These are phyloP conservation scores for Zygogramma bicolorata DNA, from an alignment of 2,888 invertebrate genomes.

Conservation along the genomic window DNA sequence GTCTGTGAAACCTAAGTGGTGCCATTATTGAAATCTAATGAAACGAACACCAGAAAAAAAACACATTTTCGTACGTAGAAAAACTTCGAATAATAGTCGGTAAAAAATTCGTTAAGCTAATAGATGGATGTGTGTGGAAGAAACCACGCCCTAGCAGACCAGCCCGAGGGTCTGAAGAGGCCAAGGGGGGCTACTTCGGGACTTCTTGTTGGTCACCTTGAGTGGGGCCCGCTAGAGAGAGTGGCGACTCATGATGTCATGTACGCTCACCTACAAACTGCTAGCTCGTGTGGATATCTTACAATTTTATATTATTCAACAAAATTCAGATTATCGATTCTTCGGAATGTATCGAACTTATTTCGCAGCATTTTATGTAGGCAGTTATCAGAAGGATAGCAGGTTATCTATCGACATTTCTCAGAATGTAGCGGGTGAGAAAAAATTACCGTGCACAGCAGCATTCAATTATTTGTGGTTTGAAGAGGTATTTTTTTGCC, in stretches of 20 bases:
- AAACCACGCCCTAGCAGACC: constrained; percentile 46
- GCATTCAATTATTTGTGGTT: too few species aligned
- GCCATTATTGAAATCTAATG: not conserved
- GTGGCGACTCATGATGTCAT: constrained; percentile 46
- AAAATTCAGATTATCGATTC: not conserved
- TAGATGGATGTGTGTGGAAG: constrained; percentile 20
- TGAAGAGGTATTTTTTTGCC: too few species aligned
- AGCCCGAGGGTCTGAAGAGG: constrained; percentile 38
- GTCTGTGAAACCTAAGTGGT: not conserved
- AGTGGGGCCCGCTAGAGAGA: constrained; percentile 42
- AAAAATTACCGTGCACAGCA: too few species aligned
- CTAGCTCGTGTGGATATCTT: constrained; percentile 1
- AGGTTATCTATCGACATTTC: not conserved
- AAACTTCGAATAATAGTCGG: not conserved
- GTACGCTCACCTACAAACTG: constrained; percentile 48
- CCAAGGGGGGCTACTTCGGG: constrained; percentile 43
- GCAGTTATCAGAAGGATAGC: not conserved
- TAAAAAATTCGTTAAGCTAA: not conserved
- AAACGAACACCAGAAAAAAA: not conserved
- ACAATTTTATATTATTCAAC: constrained; percentile 8
- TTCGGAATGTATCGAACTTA: not conserved
- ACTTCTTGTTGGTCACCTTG: constrained; percentile 55
- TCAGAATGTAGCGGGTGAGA: too few species aligned
- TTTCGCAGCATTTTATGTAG: not conserved
- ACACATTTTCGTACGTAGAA: not conserved